Percentiles rank a stretch among this genome's conserved stretches.
Evolutionary conservation across 2,888 invertebrate genomes (phyloP).

Genomic region (Emesis furor): DNA sequence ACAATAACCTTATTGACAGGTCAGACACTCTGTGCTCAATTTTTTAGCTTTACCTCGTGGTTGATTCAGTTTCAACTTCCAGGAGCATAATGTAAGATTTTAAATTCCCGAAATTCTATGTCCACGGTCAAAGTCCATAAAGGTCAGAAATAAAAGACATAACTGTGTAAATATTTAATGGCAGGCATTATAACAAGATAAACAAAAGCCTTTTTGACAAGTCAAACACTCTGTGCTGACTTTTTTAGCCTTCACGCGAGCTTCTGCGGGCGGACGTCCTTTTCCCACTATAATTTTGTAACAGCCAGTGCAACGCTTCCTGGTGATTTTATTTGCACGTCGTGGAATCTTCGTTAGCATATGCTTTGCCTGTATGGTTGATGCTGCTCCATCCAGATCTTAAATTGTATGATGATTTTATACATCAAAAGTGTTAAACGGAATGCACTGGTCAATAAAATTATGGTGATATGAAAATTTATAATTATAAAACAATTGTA

Average conservation of each 20-base stretch:
- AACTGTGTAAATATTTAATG: conserved; percentile 8
- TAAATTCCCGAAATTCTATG: too few species aligned
- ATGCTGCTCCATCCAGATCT: not conserved
- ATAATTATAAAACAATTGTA: too few species aligned
- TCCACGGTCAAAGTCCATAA: too few species aligned
- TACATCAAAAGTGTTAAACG: too few species aligned
- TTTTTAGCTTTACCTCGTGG: too few species aligned
- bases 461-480: too few species aligned
- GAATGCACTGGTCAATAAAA: too few species aligned
- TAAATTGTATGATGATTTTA: not conserved
- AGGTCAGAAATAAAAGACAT: too few species aligned
- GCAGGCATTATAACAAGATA: not conserved
- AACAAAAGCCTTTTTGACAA: not conserved
- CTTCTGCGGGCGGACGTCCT: not conserved
- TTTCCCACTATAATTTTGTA: not conserved
- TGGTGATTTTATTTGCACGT: not conserved
- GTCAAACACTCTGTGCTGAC: conserved; percentile 6
- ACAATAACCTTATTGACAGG: too few species aligned
- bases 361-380: not conserved
- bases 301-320: conserved; percentile 2
- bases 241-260: not conserved
- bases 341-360: not conserved
- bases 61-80: too few species aligned
- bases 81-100: too few species aligned
- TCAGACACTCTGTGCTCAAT: too few species aligned